A percentile compares a stretch with the other conserved stretches of the same genome.
These are phyloP conservation scores for Todiramphus saurophagus DNA, from an alignment of 2,113 vertebrate species.

Conservation along the genomic window DNA sequence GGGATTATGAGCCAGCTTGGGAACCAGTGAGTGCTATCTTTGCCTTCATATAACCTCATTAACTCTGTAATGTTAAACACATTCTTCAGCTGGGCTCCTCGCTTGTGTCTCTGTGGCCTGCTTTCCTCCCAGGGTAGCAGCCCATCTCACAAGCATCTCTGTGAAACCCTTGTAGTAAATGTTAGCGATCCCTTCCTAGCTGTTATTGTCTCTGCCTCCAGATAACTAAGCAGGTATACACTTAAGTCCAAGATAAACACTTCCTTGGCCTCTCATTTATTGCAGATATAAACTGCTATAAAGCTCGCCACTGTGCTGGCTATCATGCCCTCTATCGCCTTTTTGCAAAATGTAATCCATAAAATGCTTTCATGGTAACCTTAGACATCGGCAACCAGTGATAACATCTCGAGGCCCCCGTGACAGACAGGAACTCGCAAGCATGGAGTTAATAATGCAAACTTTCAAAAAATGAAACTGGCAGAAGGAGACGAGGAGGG, in stretches of 20 bases:
- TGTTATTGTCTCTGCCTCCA: constrained; percentile 34
- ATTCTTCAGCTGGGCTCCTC: not conserved
- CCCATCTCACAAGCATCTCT: constrained; percentile 45
- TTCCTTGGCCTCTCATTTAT: constrained; percentile 56
- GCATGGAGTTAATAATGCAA: constrained; percentile 97
- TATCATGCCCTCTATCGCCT: constrained; percentile 79
- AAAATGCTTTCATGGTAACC: constrained; percentile 95
- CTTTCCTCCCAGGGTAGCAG: constrained; percentile 24
- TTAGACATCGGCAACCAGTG: constrained; percentile 84
- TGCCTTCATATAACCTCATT: constrained; percentile 59
- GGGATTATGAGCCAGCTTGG: constrained; percentile 56
- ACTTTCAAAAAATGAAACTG: constrained; percentile 86
- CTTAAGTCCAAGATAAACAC: constrained; percentile 58
- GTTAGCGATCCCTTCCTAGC: constrained; percentile 11
- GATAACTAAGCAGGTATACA: constrained; percentile 53
- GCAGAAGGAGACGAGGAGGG: constrained; percentile 82
- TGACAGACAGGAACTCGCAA: constrained; percentile 96
- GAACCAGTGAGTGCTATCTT: constrained; percentile 9
- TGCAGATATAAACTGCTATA: constrained; percentile 54
- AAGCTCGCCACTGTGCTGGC: constrained; percentile 65
- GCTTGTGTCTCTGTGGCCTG: not conserved
- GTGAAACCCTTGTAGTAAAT: not conserved
- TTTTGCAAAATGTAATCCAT: constrained; percentile 87
- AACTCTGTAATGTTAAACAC: constrained; percentile 58
- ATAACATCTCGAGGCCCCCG: constrained; percentile 97